Base-by-base conservation (phyloP, 2,888 invertebrate species). In the Diplolepis rosae region DNA sequence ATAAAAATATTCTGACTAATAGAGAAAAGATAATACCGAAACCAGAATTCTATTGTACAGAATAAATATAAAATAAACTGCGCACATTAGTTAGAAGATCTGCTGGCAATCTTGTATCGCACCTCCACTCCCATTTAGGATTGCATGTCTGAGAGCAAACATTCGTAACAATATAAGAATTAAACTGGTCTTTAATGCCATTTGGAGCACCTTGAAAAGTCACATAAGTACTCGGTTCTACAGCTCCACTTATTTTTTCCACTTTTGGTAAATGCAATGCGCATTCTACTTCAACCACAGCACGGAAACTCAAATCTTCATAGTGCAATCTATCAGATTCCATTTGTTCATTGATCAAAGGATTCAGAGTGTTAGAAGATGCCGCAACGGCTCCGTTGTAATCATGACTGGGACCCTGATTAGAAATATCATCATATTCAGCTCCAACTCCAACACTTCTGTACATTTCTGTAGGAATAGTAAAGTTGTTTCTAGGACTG, bases 151-250 rank as follows among this genome's bases (percentile, higher is more conserved):
- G 90, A 61, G 90, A 87, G 50, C 90, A 89, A 67, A 92, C 87
- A 74, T 90, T 89, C 11, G 92, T 92, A 24, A 90, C 87, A 81
- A 86, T 89, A 42, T 89, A 89, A 66, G 89, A 82, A 27, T 89
- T 89, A 27, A 79, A 80, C 50, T 81, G 79, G 1, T 69, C 51
- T 3, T 65, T 56, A 30, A 73, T 79, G 71, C 15, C 72, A 22
- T 56, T 73, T 70, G 81, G 85, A 32, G 82, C 74, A 2, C 90
- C 90, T 81, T 92, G 92, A 83, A 93, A 93, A 65, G 91, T 92
- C 9, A 92, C 92, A 80, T 92, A 93, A 48, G 91, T 91, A 80
- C 90, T 91, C 9, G 92, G 92, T 61, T 91, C 89, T 13, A 91
- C 87, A 22, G 89, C 87, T 66, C 90, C 90, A 32, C 89, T 76